Percentiles rank a stretch among this genome's conserved stretches.
Evolutionary conservation across 53 echinoderm and acorn worm genomes (phyloP).

Genomic region (Actinopyga echinites): DNA sequence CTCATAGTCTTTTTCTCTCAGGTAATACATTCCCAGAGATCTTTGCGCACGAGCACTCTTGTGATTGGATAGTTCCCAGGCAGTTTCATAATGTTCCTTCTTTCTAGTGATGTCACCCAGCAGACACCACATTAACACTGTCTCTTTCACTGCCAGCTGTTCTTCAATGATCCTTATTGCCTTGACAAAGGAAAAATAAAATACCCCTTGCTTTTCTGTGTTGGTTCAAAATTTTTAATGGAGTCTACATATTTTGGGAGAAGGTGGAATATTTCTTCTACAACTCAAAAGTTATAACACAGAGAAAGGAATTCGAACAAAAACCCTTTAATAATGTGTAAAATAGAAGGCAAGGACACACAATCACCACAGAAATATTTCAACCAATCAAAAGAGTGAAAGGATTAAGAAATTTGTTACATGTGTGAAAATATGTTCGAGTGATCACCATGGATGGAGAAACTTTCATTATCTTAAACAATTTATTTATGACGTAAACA

Average conservation of each 20-base stretch:
- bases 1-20: constrained; percentile 73
- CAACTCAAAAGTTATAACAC: too few species aligned
- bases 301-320: too few species aligned
- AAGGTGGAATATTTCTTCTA: not conserved
- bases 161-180: constrained; percentile 74
- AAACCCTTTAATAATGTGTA: too few species aligned
- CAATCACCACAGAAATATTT: too few species aligned
- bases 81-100: constrained; percentile 84
- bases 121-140: constrained; percentile 82
- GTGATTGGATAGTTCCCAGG: constrained; percentile 90
- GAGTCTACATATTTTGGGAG: not conserved
- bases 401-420: too few species aligned
- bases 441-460: too few species aligned
- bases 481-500: too few species aligned
- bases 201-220: not conserved
- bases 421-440: too few species aligned
- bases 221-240: too few species aligned
- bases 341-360: too few species aligned
- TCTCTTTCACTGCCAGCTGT: constrained; percentile 81
- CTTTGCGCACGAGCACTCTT: constrained; percentile 78
- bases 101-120: constrained; percentile 89
- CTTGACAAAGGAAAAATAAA: constrained; percentile 38
- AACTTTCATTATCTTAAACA: too few species aligned
- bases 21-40: constrained; percentile 78
- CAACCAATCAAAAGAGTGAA: too few species aligned